phyloP scores from a whole-genome alignment of 2,113 vertebrate species.

The Thermophis baileyi region DNA sequence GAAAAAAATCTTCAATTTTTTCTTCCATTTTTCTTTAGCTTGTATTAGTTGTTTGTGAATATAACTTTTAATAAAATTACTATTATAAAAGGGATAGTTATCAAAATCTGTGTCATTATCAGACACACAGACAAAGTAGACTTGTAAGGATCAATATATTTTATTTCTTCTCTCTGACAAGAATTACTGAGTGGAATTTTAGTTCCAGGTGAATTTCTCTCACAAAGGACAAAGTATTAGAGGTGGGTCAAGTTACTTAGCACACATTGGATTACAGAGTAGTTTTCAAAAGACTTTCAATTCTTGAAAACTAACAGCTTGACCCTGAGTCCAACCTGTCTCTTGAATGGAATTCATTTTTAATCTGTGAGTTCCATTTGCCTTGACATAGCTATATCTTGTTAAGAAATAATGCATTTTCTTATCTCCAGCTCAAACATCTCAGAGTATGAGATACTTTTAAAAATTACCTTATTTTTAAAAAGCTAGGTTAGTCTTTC shows the following conservation, averaged over 20 bases:
- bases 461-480: background rate
- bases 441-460: background rate
- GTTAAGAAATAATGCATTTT: slow-evolving; percentile 7
- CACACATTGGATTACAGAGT: background rate
- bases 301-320: slow-evolving; percentile 8
- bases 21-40: background rate
- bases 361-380: background rate
- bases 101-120: slow-evolving; percentile 42
- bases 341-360: background rate
- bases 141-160: slow-evolving; percentile 34
- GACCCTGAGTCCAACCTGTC: background rate
- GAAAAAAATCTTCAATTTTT: background rate
- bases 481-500: background rate
- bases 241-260: slow-evolving; percentile 7
- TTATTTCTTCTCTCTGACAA: slow-evolving; percentile 32
- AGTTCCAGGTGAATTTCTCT: slow-evolving; percentile 20
- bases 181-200: slow-evolving; percentile 48
- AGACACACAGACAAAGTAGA: slow-evolving; percentile 45
- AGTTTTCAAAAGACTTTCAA: background rate
- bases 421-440: background rate
- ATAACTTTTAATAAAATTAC: background rate
- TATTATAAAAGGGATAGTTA: slow-evolving; percentile 36
- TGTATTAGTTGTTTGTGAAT: background rate
- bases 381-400: slow-evolving; percentile 17
- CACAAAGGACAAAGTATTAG: slow-evolving; percentile 21